These are phyloP conservation scores for Pherbina coryleti DNA, from an alignment of 2,888 invertebrate genomes.

Conservation along the genomic window DNA sequence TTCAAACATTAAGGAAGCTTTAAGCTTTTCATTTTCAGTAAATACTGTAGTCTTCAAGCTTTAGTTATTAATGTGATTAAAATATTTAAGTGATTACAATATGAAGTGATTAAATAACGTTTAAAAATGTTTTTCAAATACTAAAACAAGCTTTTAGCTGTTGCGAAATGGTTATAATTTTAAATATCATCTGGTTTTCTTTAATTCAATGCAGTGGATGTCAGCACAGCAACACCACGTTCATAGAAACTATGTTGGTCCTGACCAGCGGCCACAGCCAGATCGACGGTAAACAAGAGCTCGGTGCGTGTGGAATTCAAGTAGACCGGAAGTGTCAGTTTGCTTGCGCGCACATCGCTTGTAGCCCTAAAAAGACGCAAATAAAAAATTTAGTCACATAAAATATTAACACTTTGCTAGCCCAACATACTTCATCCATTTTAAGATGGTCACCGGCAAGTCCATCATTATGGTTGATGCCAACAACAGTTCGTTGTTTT, in stretches of 20 bases:
- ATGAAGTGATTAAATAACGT: no score
- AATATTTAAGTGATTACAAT: no score
- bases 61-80: no score
- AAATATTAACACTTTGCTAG: neutral
- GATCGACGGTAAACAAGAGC: conserved; percentile 93
- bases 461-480: conserved; percentile 97
- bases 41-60: no score
- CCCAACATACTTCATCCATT: conserved; percentile 83
- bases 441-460: conserved; percentile 87
- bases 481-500: conserved; percentile 88
- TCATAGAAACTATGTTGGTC: conserved; percentile 98
- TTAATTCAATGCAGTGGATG: conserved; percentile 91
- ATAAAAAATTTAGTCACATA: neutral
- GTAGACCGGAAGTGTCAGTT: conserved; percentile 94
- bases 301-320: conserved; percentile 96
- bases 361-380: conserved; percentile 60
- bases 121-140: no score
- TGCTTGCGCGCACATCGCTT: conserved; percentile 72
- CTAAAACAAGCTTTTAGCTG: no score
- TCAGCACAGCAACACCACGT: conserved; percentile 95
- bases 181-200: neutral
- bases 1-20: no score
- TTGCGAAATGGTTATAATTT: no score
- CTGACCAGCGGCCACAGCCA: conserved; percentile 90
- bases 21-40: no score